Evolutionary conservation across 2,113 vertebrate species (phyloP), one percentile per base, ranked within the genome.

Genomic region (Campylomormyrus numenius): DNA sequence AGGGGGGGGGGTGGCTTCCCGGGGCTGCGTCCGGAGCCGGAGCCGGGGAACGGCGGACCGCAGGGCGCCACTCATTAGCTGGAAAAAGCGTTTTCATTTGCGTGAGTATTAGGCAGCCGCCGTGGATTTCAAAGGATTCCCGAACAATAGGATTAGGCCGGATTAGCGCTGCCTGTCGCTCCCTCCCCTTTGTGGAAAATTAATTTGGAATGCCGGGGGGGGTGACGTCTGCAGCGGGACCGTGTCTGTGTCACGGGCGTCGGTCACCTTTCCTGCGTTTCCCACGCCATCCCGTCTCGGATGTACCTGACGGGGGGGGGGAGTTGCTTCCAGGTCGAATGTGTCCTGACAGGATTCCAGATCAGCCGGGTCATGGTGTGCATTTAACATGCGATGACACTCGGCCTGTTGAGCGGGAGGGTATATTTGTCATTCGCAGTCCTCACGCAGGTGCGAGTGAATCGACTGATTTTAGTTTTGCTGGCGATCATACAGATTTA

Each of bases 141-240:
- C 91, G 92, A 93, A 94, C 93, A 94, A 93, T 93, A 93, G 94
- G 94, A 95, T 95, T 95, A 95, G 93, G 89, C 90, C 94, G 94
- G 94, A 95, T 96, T 95, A 95, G 95, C 93, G 92, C 94, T 94
- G 93, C 92, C 92, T 93, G 91, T 92, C 91, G 93, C 93, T 93
- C 94, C 53, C 39, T n/a, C 21, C 21, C 92, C 93, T 94, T 94
- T 92, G 92, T 94, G 92, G 94, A 92, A 92, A 94, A 93, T 95
- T 94, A 94, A 95, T 95, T 96, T 95, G 52, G 17, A 62, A n/a
- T 9, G 87, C 31, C 39, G 89, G 39, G 39, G 39, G 92, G 91
- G 80, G 92, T 93, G 91, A 92, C 85, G 89, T 94, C 93, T 27
- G 48, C 39, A 17, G 31, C 0, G 5, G 35, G 42, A 24, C 19